These are phyloP conservation scores for Papilio glaucus DNA, from an alignment of 1,140 invertebrate genomes.

Conservation along the genomic window DNA sequence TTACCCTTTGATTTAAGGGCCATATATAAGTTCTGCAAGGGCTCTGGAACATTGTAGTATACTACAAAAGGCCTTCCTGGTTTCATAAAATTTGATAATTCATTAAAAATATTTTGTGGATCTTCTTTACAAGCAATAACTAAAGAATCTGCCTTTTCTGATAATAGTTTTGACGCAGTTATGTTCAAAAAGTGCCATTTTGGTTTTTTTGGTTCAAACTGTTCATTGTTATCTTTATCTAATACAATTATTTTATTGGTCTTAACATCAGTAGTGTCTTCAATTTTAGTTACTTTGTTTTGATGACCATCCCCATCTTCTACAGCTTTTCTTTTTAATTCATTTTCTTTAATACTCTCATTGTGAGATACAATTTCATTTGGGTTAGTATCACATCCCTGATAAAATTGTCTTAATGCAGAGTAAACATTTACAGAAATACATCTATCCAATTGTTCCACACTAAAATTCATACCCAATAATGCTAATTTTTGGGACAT, in stretches of 20 bases:
- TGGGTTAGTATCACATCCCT: constrained; percentile 75
- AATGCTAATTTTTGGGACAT: constrained; percentile 90
- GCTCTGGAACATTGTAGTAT: constrained; percentile 91
- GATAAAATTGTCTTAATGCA: constrained; percentile 86
- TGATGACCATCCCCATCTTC: constrained; percentile 46
- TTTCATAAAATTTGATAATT: constrained; percentile 89
- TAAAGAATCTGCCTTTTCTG: constrained; percentile 89
- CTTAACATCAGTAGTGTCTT: constrained; percentile 41
- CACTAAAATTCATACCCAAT: constrained; percentile 89
- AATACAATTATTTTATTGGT: constrained; percentile 43
- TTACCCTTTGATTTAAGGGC: constrained; percentile 88
- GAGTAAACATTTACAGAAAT: constrained; percentile 89
- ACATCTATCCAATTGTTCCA: constrained; percentile 87
- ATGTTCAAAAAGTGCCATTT: constrained; percentile 88
- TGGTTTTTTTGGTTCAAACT: constrained; percentile 80
- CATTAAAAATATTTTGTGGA: constrained; percentile 90
- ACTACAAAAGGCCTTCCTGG: constrained; percentile 93
- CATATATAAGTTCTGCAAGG: constrained; percentile 91
- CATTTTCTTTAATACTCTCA: constrained; percentile 54
- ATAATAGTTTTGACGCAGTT: constrained; percentile 83
- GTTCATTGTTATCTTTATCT: constrained; percentile 38
- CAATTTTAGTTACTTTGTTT: constrained; percentile 58
- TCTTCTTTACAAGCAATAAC: constrained; percentile 93
- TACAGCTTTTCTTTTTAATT: constrained; percentile 69
- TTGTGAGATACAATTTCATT: constrained; percentile 45